Percentiles rank a stretch among this genome's conserved stretches.
Evolutionary conservation across 2,797 vertebrate species (phyloP).

Genomic region (Meriones psammophilus): DNA sequence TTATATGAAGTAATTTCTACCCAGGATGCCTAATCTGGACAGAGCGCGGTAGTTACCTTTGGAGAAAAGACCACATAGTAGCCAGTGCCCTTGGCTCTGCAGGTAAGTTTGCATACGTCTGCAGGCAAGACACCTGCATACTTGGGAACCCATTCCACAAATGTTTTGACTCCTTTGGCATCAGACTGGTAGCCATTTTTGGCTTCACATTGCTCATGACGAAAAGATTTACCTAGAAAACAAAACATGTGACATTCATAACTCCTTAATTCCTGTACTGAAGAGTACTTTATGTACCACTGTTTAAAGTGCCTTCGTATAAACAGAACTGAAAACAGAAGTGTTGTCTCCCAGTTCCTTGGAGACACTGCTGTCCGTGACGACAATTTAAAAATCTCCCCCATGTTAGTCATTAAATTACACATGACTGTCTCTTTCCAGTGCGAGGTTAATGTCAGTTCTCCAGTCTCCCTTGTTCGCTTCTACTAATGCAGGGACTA

Average conservation of each 20-base stretch:
- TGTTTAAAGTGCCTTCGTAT: background rate
- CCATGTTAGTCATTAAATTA: background rate
- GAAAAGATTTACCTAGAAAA: slow-evolving; percentile 94
- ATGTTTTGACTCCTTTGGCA: slow-evolving; percentile 96
- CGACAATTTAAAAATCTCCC: background rate
- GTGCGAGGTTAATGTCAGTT: background rate
- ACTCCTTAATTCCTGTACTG: background rate
- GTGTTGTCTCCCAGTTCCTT: background rate
- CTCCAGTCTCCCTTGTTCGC: background rate
- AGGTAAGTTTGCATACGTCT: slow-evolving; percentile 97
- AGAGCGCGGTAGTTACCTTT: slow-evolving; percentile 90
- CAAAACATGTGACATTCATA: slow-evolving; percentile 70
- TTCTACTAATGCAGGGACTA: background rate
- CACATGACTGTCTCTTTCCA: background rate
- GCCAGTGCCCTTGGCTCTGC: slow-evolving; percentile 97
- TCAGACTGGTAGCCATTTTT: slow-evolving; percentile 97
- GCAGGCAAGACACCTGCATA: slow-evolving; percentile 96
- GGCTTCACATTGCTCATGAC: slow-evolving; percentile 97
- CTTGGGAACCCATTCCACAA: slow-evolving; percentile 98
- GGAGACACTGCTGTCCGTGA: background rate
- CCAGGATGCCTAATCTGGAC: rapidly evolving
- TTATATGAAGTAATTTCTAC: background rate
- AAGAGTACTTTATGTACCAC: background rate
- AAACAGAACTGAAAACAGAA: background rate
- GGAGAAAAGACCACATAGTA: slow-evolving; percentile 99